Percentiles rank a stretch among this genome's conserved stretches.
phyloP scores from a whole-genome alignment of 2,888 invertebrate species.

The Ctenicera cuprea region DNA sequence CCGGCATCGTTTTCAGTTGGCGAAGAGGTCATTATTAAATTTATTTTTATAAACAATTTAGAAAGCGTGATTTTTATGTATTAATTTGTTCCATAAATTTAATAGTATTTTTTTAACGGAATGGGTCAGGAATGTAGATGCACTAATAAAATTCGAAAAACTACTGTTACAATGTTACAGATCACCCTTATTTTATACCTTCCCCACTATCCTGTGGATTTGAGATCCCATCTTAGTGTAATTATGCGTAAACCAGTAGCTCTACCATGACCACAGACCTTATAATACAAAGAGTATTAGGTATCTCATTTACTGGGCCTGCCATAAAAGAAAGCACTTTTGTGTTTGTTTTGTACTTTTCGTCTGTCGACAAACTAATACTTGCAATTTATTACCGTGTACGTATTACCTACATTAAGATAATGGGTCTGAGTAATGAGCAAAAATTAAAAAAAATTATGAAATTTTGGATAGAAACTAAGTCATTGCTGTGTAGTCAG shows the following conservation, averaged over 20 bases:
- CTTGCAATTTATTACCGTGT: no score
- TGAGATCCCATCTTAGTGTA: conserved; percentile 66
- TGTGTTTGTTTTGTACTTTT: no score
- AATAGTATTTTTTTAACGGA: background rate
- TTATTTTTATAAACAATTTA: conserved; percentile 1
- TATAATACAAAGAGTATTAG: background rate
- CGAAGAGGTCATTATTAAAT: conserved; percentile 56
- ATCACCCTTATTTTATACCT: conserved; percentile 61
- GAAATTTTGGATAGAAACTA: no score
- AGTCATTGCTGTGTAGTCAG: no score
- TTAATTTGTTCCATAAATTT: conserved; percentile 13
- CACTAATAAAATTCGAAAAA: conserved; percentile 47
- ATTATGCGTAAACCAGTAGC: conserved; percentile 68
- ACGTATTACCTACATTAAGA: no score
- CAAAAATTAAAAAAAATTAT: no score
- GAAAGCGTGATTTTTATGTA: background rate
- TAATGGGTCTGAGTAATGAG: no score
- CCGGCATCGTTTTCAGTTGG: conserved; percentile 42
- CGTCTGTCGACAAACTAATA: no score
- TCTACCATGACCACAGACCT: conserved; percentile 33
- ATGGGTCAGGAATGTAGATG: background rate
- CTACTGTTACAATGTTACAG: conserved; percentile 50
- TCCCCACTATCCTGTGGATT: conserved; percentile 61
- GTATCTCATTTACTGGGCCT: background rate
- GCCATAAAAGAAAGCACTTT: no score